phyloP scores from a whole-genome alignment of 2,797 vertebrate species.

The Lepidocolaptes lacrymiger region DNA sequence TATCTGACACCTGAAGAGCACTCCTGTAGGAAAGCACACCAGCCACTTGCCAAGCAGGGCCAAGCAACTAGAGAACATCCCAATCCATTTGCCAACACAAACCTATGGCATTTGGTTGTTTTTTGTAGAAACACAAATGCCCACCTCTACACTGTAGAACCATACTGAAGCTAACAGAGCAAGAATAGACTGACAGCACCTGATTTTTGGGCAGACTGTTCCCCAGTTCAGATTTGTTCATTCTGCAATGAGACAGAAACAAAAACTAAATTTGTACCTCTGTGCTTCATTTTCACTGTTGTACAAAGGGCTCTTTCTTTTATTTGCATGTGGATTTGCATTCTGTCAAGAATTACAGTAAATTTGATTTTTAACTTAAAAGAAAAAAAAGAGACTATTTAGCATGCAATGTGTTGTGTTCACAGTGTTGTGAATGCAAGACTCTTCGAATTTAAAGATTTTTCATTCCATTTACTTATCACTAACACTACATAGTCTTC shows the following conservation, averaged over 20 bases:
- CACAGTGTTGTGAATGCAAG: not conserved
- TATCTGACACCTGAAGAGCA: constrained; percentile 24
- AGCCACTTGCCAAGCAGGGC: not conserved
- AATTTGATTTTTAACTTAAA: not conserved
- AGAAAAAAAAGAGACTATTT: not conserved
- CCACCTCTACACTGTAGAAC: not conserved
- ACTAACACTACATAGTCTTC: not conserved
- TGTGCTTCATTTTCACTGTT: not conserved
- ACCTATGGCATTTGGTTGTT: not conserved
- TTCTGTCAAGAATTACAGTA: not conserved
- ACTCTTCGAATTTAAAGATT: not conserved
- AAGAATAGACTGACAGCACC: not conserved
- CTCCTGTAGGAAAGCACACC: constrained; percentile 33
- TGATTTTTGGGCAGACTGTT: not conserved
- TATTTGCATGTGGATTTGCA: not conserved
- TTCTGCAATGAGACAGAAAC: not conserved
- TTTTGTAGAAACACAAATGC: constrained; percentile 1
- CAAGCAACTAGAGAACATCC: not conserved
- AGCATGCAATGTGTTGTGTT: not conserved
- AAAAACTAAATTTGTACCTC: not conserved
- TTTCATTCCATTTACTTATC: not conserved
- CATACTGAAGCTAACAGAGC: not conserved
- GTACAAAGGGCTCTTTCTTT: not conserved
- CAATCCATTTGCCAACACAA: constrained; percentile 18
- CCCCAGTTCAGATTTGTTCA: not conserved